Conservation (phyloP, 1,140 invertebrate species). For the Drosophila pseudoobscura region DNA sequence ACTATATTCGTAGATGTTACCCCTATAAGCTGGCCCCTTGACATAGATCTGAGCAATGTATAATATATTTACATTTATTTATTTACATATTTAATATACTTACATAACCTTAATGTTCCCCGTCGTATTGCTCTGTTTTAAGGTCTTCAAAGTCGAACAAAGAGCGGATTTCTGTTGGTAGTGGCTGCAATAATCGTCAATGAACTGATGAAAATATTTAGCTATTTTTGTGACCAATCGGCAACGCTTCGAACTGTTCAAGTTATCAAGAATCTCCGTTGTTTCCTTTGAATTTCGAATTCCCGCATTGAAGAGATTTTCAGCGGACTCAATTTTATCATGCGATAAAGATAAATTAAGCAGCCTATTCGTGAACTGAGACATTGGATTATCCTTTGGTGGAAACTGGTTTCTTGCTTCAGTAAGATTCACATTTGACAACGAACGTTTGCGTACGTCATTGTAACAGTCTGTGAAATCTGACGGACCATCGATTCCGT, state of each 20-base stretch:
- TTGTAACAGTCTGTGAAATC: constrained; percentile 31
- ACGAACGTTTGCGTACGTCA: not conserved
- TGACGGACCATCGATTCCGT: constrained; percentile 13
- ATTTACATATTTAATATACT: not conserved
- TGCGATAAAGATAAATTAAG: constrained; percentile 12
- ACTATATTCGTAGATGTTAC: constrained; percentile 5
- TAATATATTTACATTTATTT: not conserved
- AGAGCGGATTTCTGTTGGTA: constrained; percentile 34
- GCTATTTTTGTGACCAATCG: constrained; percentile 7
- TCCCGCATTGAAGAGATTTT: constrained; percentile 4
- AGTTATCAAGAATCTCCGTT: constrained; percentile 6
- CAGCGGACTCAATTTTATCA: constrained; percentile 11
- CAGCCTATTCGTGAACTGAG: constrained; percentile 25
- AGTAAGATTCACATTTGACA: not conserved
- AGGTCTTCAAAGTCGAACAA: constrained; percentile 21
- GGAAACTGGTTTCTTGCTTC: not conserved
- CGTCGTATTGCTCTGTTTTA: constrained; percentile 7
- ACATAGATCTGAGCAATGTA: constrained; percentile 8
- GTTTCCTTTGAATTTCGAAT: not conserved
- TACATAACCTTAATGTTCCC: constrained; percentile 46
- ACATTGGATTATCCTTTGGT: constrained; percentile 18
- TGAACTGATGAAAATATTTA: constrained; percentile 28
- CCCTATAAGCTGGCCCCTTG: constrained; percentile 19
- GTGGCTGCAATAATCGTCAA: constrained; percentile 25
- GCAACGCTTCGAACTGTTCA: constrained; percentile 42